Base-by-base conservation (phyloP, 2,888 invertebrate genomes). In the Chromoteleia sp. region DNA sequence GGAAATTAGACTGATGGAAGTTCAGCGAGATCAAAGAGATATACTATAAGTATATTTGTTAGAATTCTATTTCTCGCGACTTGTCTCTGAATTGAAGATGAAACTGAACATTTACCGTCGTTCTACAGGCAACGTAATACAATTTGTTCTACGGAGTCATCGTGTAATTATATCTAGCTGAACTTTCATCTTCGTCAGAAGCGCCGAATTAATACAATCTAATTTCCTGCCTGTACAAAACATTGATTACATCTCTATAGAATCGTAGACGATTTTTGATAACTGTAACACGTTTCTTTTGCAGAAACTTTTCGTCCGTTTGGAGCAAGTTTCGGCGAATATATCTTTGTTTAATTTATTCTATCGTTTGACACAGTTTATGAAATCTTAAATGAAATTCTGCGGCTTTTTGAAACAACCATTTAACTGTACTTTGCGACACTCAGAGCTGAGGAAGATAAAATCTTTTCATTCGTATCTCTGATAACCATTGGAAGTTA, bases 81-180 rank as follows among this genome's bases (percentile, higher is more conserved):
- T 21, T 56, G 33, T 7, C 3, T 25, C 33, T 39, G 25, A 58
- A 52, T 61, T 59, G 50, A 48, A 61, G 48, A 61, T 61, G 52
- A 45, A 68, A 67, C 65, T 41, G 56, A 61, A 48, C 19, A 45
- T 77, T 70, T 21, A 41, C 54, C 25, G 41, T 45, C 25, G 41
- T 56, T 54, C 56, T 25, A 30, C 48, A 63, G 56, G 48, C 70
- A 65, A 33, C 68, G 63, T 77, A 77, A 77, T 63, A 63, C 21
- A 76, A 76, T 76, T 76, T 68, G 45, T 59, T 76, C n/a, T 59
- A 52, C 61, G 33, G 25, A 25, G 59, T 39, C 56, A 75, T 76
- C 68, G 48, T 68, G 17, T 76, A 68, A 76, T 76, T 68, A 68
- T 36, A 59, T 59, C 59, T 30, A 67, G 43, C 56, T 76, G 63